phyloP scores from a whole-genome alignment of 1,140 invertebrate species.

The Brachionus manjavacas region DNA sequence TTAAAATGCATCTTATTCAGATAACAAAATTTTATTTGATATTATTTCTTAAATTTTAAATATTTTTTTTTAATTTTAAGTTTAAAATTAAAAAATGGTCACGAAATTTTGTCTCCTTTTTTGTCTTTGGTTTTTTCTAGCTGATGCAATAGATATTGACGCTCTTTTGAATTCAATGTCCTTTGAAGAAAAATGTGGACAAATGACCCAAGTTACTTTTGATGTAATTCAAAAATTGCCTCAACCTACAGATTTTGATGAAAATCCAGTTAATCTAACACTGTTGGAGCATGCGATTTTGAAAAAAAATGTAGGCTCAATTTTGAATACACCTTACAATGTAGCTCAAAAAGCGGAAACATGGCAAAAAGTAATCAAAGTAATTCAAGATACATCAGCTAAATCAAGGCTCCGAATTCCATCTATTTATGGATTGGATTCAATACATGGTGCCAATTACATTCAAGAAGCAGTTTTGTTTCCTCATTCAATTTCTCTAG shows the following conservation, averaged over 20 bases:
- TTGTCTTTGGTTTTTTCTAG: background rate
- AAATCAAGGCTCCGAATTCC: background rate
- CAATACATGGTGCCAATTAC: slow-evolving; percentile 31
- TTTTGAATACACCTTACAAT: background rate
- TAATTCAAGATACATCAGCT: background rate
- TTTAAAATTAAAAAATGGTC: background rate
- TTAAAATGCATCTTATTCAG: background rate
- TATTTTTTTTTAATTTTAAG: background rate
- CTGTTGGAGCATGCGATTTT: background rate
- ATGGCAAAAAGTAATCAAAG: background rate
- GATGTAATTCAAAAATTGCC: background rate
- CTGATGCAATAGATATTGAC: background rate
- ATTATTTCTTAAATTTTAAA: background rate
- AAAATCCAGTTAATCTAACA: background rate
- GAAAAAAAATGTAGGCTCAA: background rate
- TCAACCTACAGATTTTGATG: background rate
- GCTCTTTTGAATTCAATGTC: background rate
- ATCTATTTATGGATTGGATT: background rate
- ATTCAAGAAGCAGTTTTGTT: background rate
- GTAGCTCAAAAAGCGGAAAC: background rate
- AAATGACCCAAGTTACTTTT: slow-evolving; percentile 9
- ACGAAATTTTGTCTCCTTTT: background rate
- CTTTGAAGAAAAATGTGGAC: slow-evolving; percentile 19
- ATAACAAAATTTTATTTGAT: background rate
- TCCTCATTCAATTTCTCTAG: background rate